A percentile compares a stretch with the other conserved stretches of the same genome.
Evolutionary conservation across 2,797 vertebrate genomes (phyloP).

Genomic region (Paguma larvata): DNA sequence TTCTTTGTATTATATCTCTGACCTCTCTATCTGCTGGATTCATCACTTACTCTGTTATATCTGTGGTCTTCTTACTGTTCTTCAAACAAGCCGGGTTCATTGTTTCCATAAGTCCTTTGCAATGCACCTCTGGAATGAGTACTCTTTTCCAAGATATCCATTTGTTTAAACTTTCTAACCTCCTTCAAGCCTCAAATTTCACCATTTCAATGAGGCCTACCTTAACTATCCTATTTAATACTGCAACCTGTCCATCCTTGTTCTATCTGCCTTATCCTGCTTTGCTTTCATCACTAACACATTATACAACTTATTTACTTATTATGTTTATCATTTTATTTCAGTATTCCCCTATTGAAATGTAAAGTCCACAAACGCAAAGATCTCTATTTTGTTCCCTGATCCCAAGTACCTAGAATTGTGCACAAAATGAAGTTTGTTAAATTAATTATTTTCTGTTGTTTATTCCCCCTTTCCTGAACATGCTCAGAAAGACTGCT

Average conservation of each 20-base stretch:
- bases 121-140: neutral
- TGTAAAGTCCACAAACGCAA: neutral
- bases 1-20: conserved; percentile 6
- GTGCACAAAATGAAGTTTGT: neutral
- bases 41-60: neutral
- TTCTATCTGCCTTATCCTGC: neutral
- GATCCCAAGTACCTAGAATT: neutral
- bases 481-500: neutral
- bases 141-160: neutral
- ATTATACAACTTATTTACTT: neutral
- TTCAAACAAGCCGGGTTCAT: neutral
- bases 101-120: neutral
- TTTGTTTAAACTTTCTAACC: neutral
- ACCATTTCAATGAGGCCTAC: neutral
- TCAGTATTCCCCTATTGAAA: neutral
- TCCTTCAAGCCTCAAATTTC: neutral
- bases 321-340: neutral
- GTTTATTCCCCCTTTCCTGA: neutral
- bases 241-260: neutral
- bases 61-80: neutral
- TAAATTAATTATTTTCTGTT: neutral
- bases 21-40: neutral
- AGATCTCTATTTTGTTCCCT: neutral
- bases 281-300: neutral
- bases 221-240: neutral